Base-by-base conservation (phyloP, 1,140 invertebrate genomes). In the Oryzaephilus surinamensis region DNA sequence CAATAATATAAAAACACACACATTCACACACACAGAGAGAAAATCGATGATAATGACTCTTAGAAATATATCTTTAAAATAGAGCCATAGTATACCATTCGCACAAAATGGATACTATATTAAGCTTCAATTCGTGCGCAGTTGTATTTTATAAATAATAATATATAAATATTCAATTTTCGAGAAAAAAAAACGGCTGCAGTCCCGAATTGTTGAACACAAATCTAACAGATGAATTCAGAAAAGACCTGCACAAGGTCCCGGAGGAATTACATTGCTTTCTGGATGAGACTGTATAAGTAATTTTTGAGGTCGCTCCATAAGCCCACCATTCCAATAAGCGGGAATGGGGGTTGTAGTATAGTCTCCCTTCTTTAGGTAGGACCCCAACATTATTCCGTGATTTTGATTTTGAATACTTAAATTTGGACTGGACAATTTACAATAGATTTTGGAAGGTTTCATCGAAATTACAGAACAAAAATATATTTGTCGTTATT, bases 271-370 rank as follows among this genome's bases (percentile, higher is more conserved):
- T 56, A 60, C 55, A 55, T 53, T 50, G 44, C 54, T 58, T 61
- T 61, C 59, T 59, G 59, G 58, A 60, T 61, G 57, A 58, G 56
- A 60, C 59, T 60, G 56, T 60, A 54, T 47, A 52, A 60, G 58
- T 60, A 59, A 61, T 60, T 60, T 61, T 61, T 61, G 59, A 61
- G 59, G 59, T 61, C 59, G 35, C 53, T 59, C 53, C 56, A 56
- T 56, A 44, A 46, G 47, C 43, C 41, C 45, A 44, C 33, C 38
- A 29, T 29, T 29, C 28, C 33, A 13, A 10, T 40, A 33, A 30
- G 24, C 23, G 33, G 48, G 50, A 11, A 29, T 15, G 26, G 17
- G 42, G 45, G 44, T 31, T 12, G 45, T 54, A 54, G 48, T 39
- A 47, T 51, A 57, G 50, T 48, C 32, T 45, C 55, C 52, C 41